Conservation (phyloP, 2,113 vertebrate genomes). For the Calcarius ornatus region DNA sequence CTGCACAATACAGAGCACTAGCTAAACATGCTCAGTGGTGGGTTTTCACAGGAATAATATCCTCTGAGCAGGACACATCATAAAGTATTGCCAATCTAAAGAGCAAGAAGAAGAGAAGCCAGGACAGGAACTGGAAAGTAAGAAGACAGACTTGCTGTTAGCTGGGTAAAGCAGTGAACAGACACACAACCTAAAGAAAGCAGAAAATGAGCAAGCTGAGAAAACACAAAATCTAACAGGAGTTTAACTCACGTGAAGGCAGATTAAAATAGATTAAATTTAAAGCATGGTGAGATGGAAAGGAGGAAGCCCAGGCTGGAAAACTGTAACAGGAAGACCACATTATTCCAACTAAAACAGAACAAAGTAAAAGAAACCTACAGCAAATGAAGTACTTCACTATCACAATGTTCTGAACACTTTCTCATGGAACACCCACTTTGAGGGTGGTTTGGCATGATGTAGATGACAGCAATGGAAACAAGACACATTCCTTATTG, state of each 20-base stretch:
- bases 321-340: not conserved
- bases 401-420: not conserved
- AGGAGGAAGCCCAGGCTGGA: not conserved
- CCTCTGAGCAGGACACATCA: not conserved
- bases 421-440: not conserved
- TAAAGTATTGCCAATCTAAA: not conserved
- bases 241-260: not conserved
- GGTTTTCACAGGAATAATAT: slow-evolving; percentile 6
- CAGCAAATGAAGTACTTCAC: not conserved
- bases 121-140: not conserved
- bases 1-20: not conserved
- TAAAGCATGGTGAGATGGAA: not conserved
- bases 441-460: not conserved
- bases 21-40: not conserved
- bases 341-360: not conserved
- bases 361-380: not conserved
- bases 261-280: not conserved
- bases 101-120: not conserved
- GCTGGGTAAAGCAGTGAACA: not conserved
- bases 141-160: not conserved
- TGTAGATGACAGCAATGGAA: not conserved
- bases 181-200: not conserved
- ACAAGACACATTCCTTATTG: not conserved
- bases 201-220: not conserved
- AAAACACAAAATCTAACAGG: not conserved